Evolutionary conservation across 2,888 invertebrate genomes (phyloP).

Genomic region (Cataglyphis livida): DNA sequence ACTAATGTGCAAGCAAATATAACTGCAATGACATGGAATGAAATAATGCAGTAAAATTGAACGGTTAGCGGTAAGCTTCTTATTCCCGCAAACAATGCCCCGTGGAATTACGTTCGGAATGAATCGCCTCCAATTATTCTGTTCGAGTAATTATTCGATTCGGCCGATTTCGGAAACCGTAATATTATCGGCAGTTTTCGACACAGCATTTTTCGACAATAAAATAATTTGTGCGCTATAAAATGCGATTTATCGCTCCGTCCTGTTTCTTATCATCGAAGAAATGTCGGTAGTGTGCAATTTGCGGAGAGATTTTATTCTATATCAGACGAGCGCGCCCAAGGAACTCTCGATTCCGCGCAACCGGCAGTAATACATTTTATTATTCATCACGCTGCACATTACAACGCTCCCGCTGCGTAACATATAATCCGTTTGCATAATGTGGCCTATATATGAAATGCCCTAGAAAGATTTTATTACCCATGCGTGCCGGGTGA

Average conservation of each 20-base stretch:
- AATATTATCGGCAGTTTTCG: conserved; percentile 33
- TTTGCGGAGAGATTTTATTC: conserved; percentile 39
- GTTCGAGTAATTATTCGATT: conserved; percentile 39
- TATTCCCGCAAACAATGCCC: conserved; percentile 27
- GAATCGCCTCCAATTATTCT: conserved; percentile 52
- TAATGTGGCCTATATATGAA: conserved; percentile 54
- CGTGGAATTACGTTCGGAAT: conserved; percentile 17
- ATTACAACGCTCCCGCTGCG: conserved; percentile 46
- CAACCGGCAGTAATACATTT: conserved; percentile 58
- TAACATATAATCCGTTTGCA: conserved; percentile 60
- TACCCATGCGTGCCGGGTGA: conserved; percentile 24
- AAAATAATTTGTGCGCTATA: conserved; percentile 44
- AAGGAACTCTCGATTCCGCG: conserved; percentile 19
- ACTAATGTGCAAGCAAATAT: conserved; percentile 15
- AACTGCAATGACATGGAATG: conserved; percentile 33
- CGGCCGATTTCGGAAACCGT: neutral
- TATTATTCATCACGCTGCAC: conserved; percentile 62
- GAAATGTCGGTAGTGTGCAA: conserved; percentile 23
- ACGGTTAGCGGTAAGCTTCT: conserved; percentile 44
- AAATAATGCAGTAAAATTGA: conserved; percentile 46
- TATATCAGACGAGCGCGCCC: conserved; percentile 7
- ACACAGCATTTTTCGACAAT: conserved; percentile 39
- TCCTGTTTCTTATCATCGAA: neutral
- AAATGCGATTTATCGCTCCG: conserved; percentile 30
- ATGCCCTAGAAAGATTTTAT: conserved; percentile 53